A percentile compares a stretch with the other conserved stretches of the same genome.
These are phyloP conservation scores for Leptinotarsa juncta DNA, from an alignment of 2,888 invertebrate species.

Conservation along the genomic window DNA sequence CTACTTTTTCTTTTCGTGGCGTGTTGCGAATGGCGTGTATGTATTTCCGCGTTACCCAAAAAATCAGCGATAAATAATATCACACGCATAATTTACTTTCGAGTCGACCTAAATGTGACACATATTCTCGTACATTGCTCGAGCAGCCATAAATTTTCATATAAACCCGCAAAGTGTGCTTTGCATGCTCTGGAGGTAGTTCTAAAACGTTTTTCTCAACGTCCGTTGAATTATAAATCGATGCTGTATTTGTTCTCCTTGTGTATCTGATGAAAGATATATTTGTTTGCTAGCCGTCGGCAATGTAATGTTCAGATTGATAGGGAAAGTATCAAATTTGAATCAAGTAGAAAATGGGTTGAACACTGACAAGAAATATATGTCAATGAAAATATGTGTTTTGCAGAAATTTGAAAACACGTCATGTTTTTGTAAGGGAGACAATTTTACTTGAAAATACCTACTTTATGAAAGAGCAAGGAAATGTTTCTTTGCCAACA, in stretches of 20 bases:
- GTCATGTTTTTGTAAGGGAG: no score
- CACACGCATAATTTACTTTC: conserved; percentile 31
- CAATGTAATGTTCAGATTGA: neutral
- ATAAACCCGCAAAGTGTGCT: conserved; percentile 17
- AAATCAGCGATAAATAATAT: conserved; percentile 32
- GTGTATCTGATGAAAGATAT: neutral
- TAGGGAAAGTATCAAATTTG: neutral
- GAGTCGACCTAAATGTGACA: conserved; percentile 33
- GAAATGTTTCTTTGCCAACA: no score
- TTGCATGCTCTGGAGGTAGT: conserved; percentile 15
- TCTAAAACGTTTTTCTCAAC: conserved; percentile 14
- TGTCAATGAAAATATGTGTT: no score
- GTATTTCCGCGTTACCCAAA: conserved; percentile 25
- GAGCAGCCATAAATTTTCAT: conserved; percentile 22
- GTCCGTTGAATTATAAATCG: conserved; percentile 5
- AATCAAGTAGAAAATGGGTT: no score
- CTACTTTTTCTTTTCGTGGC: conserved; percentile 17
- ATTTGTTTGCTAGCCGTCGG: conserved; percentile 7
- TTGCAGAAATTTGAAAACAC: no score
- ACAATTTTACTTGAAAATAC: no score
- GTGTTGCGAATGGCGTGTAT: conserved; percentile 31
- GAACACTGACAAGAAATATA: no score
- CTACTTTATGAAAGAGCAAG: no score
- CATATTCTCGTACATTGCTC: conserved; percentile 14
- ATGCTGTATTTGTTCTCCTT: conserved; percentile 5